Base-by-base conservation (phyloP, 2,113 vertebrate species). In the Colius striatus region DNA sequence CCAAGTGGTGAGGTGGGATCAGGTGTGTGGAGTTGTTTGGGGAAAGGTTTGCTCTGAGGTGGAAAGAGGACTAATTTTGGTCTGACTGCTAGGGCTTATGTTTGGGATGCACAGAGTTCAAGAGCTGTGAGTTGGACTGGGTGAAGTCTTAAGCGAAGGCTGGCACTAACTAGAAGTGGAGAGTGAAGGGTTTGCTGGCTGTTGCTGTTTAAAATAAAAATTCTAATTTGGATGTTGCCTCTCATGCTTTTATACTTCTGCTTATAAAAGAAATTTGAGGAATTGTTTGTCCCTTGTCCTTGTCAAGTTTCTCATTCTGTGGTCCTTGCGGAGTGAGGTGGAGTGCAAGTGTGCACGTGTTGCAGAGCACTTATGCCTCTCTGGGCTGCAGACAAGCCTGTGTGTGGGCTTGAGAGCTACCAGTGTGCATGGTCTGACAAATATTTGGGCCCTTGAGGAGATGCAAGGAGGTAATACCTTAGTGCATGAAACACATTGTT, bases 21-120 rank as follows among this genome's bases (percentile, higher is more conserved):
- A 43, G 19, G 32, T 25, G 10, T 0, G 0, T 45, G 12, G n/a
- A 43, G 32, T 18, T 57, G 18, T 53, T 71, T 54, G 47, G 30
- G 25, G 48, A 81, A 71, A 73, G n/a, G 61, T 34, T 91, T 87
- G 23, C 30, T 45, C 36, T 47, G 50, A 78, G 70, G 29, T 41
- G 5, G 10, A 48, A 41, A 71, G 68, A 70, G 30, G 30, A 54
- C 10, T 30, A 17, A n/a, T 32, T 81, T 47, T 77, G 26, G 43
- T 32, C 32, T 51, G 26, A 12, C 2, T 38, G 16, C 9, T 50
- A 48, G 30, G 11, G 5, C 48, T 85, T n/a, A 21, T 3, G 4
- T 75, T 63, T 55, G 67, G 54, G 45, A 55, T 20, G 18, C 3
- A 3, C 19, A 26, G 61, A 70, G 17, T 15, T 36, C 9, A n/a